Evolutionary conservation across 2,888 invertebrate genomes (phyloP).

Genomic region (Caenorhabditis panamensis): DNA sequence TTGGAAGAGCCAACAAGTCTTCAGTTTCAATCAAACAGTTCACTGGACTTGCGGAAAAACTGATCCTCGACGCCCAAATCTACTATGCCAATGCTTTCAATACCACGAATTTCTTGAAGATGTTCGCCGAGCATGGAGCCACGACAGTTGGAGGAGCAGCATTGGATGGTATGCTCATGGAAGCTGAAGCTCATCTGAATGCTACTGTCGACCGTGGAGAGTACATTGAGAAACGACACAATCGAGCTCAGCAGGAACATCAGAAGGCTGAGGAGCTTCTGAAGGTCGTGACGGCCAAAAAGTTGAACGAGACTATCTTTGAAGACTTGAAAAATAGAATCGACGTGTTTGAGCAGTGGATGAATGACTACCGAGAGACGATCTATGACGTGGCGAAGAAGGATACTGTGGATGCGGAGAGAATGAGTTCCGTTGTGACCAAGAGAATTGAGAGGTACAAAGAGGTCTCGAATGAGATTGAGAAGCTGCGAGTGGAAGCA

Average conservation of each 20-base stretch:
- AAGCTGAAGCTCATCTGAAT: conserved; percentile 80
- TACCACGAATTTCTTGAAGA: conserved; percentile 70
- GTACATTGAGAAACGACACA: conserved; percentile 76
- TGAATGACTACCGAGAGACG: conserved; percentile 70
- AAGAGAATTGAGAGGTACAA: conserved; percentile 71
- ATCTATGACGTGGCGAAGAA: conserved; percentile 77
- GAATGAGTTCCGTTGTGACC: conserved; percentile 70
- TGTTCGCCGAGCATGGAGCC: conserved; percentile 64
- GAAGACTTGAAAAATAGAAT: conserved; percentile 70
- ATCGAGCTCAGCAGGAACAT: conserved; percentile 69
- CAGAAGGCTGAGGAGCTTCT: conserved; percentile 74
- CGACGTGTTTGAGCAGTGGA: conserved; percentile 67
- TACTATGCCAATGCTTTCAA: conserved; percentile 70
- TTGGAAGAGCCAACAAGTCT: conserved; percentile 62
- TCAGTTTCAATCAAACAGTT: conserved; percentile 56
- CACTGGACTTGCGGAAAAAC: conserved; percentile 55
- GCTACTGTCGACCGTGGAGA: conserved; percentile 79
- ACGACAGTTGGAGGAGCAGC: conserved; percentile 67
- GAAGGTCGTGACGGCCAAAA: conserved; percentile 74
- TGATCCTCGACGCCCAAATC: conserved; percentile 56
- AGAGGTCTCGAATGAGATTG: conserved; percentile 72
- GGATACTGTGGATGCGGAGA: conserved; percentile 70
- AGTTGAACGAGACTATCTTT: conserved; percentile 79
- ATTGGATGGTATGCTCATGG: conserved; percentile 73
- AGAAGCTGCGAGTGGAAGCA: conserved; percentile 66